These are phyloP conservation scores for Dendroctonus ponderosae DNA, from an alignment of 1,140 invertebrate species.

Conservation along the genomic window DNA sequence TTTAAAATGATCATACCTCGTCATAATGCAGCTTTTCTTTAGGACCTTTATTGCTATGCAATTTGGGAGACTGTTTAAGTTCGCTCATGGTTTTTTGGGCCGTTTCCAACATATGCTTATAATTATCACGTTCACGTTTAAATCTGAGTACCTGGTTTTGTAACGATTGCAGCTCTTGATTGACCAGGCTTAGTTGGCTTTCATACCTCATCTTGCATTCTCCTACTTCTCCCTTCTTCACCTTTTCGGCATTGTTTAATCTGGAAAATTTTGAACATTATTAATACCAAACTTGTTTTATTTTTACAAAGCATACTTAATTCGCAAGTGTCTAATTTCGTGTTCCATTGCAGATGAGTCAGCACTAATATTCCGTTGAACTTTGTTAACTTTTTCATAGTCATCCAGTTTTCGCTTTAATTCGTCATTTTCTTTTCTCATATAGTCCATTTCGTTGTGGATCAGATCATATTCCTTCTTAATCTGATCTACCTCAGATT, in stretches of 20 bases:
- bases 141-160: slow-evolving; percentile 78
- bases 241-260: slow-evolving; percentile 73
- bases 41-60: slow-evolving; percentile 38
- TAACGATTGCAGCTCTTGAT: slow-evolving; percentile 81
- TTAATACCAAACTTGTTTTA: background rate
- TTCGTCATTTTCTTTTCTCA: slow-evolving; percentile 78
- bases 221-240: slow-evolving; percentile 78
- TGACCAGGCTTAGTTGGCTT: slow-evolving; percentile 78
- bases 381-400: slow-evolving; percentile 79
- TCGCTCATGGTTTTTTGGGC: slow-evolving; percentile 80
- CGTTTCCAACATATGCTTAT: slow-evolving; percentile 85
- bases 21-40: slow-evolving; percentile 47
- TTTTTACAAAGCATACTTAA: slow-evolving; percentile 52
- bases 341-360: slow-evolving; percentile 72
- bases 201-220: slow-evolving; percentile 88
- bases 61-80: slow-evolving; percentile 58
- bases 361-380: slow-evolving; percentile 73
- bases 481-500: slow-evolving; percentile 70
- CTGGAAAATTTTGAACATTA: slow-evolving; percentile 48
- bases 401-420: slow-evolving; percentile 78
- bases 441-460: slow-evolving; percentile 66
- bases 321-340: slow-evolving; percentile 70
- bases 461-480: slow-evolving; percentile 70
- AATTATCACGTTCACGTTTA: slow-evolving; percentile 84
- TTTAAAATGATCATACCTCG: slow-evolving; percentile 53